Base-by-base conservation (phyloP, 1,140 invertebrate species). In the Pseudoatta argentina region DNA sequence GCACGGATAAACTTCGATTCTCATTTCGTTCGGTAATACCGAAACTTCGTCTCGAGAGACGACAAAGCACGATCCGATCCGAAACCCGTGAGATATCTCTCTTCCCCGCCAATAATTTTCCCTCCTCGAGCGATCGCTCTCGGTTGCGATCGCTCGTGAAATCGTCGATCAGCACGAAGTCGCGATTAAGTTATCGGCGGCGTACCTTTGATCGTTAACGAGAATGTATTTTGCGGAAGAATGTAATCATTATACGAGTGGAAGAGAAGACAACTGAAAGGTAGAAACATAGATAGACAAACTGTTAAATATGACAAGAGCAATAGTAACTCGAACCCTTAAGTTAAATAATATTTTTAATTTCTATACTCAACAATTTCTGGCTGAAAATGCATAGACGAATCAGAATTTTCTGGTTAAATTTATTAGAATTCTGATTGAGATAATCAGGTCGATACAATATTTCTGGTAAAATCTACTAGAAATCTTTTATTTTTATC, bases 101-200 rank as follows among this genome's bases (percentile, higher is more conserved):
- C 16, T 53, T 72, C 6, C 12, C 14, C 24, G 10, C 3, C 10
- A 57, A 24, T 48, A 61, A 64, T 66, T 78, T 78, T 18, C 10
- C 39, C 24, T 48, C 48, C 59, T 48, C 72, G 53, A 59, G 1
- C 30, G 27, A 4, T 34, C 30, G 27, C 73, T 76, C 27, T 57
- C 57, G 21, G 59, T 6, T 21, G 34, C 75, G 57, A 77, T 63
- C 34, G 30, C 24, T 44, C 57, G 34, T 48, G 59, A 77, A 34
- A 69, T 69, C 24, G 30, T 14, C 48, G 48, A 69, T 67, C 39
- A 27, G 24, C 63, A 21, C 30, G 12, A 51, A 78, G 76, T 8
- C 73, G 64, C 21, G 30, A 81, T 69, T 71, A 71, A 81, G n/a
- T 55, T 81, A 71, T 81, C 77, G 30, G 4, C 53, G 51, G 34